phyloP scores from a whole-genome alignment of 2,797 vertebrate genomes.

The Peromyscus attwateri region DNA sequence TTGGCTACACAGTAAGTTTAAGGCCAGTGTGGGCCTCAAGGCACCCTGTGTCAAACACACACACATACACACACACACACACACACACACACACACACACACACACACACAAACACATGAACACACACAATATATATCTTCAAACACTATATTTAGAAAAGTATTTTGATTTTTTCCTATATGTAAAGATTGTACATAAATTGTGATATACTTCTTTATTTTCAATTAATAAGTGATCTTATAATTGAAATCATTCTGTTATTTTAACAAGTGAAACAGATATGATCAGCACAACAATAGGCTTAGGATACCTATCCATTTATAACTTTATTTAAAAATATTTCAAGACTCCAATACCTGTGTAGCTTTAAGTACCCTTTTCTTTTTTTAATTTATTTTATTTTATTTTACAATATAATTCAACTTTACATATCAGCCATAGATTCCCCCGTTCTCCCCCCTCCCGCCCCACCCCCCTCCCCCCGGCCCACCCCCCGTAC shows the following conservation, averaged over 20 bases:
- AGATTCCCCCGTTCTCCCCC: too few relatives aligned
- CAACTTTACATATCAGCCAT: too few relatives aligned
- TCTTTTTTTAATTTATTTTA: too few relatives aligned
- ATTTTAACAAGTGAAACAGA: background rate
- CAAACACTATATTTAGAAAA: background rate
- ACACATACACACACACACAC: background rate
- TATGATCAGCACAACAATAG: background rate
- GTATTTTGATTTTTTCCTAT: background rate
- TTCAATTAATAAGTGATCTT: background rate
- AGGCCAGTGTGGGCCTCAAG: background rate
- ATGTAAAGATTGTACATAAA: background rate
- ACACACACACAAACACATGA: background rate
- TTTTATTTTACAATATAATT: too few relatives aligned
- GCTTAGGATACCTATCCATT: background rate
- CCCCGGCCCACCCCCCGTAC: too few relatives aligned
- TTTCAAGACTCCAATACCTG: background rate
- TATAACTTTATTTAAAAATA: background rate
- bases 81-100: background rate
- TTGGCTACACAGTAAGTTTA: background rate
- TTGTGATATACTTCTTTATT: background rate
- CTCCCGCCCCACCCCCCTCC: too few relatives aligned
- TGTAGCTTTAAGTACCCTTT: background rate
- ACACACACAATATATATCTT: background rate
- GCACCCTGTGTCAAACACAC: background rate
- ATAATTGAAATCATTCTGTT: background rate